Base-by-base conservation (phyloP, 2,797 vertebrate species). In the Schizopygopsis pylzovi region DNA sequence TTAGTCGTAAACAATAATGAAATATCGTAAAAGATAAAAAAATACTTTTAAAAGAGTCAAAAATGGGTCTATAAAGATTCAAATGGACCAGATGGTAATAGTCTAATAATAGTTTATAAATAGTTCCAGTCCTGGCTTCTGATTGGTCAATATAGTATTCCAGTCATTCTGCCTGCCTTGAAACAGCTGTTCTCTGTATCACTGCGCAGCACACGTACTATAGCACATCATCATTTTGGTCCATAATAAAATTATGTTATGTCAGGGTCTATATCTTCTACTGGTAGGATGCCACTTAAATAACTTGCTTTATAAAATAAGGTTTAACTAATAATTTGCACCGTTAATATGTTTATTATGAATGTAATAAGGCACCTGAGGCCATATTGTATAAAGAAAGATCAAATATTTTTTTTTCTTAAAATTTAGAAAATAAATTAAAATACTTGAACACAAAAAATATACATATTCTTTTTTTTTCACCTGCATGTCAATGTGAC, bases 121-220 rank as follows among this genome's bases (percentile, higher is more conserved):
- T 49, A 52, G 16, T 33, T 75, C 11, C 45, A 11, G 16, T 52
- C 72, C 10, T 22, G 45, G 45, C 45, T 33, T 52, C 8, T 49
- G 72, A 76, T 18, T 76, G 72, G 72, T 76, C 72, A 20, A 6
- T 76, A 20, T 10, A 76, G 15, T 45, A 75, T 75, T 75, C 45
- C 45, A 75, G 25, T 11, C 25, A 33, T 33, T 43, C 71, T 73
- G 13, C 71, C 4, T 72, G n/a, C 70, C 22, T 75, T 33, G 0
- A 72, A 49, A 75, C 45, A 75, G 7, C 71, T 49, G 71, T 75
- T 49, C 43, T 5, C 41, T 28, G 70, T 28, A 16, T 73, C n/a
- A 49, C 71, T 49, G 8, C 1, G 8, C n/a, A 71, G 41, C 41
- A 25, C 41, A 15, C 22, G 7, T 56, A 56, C 20, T 54, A 18